A percentile compares a stretch with the other conserved stretches of the same genome.
Conservation (phyloP, 1,140 invertebrate genomes). For the Meloidogyne chitwoodi region DNA sequence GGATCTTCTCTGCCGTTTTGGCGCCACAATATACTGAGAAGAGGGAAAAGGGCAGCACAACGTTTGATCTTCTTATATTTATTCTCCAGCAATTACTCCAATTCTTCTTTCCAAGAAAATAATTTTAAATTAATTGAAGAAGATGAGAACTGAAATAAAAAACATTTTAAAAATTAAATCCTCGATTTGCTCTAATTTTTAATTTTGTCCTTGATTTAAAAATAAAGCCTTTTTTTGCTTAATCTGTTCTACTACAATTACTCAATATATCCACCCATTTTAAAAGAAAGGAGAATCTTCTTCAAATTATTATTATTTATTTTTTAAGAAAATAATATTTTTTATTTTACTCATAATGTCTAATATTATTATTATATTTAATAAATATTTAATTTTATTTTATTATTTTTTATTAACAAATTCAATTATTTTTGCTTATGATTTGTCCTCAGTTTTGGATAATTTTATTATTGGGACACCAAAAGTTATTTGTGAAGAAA, state of each 20-base stretch:
- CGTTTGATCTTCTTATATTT: too few species aligned
- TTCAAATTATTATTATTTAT: neutral
- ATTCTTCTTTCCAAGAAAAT: neutral
- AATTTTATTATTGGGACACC: constrained; percentile 37
- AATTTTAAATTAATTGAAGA: too few species aligned
- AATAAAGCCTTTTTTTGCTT: neutral
- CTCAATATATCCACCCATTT: neutral
- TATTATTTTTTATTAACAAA: neutral
- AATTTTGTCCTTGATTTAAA: neutral
- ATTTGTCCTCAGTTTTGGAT: constrained; percentile 15
- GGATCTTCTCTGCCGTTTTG: too few species aligned
- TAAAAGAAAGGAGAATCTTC: neutral
- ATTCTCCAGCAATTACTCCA: neutral
- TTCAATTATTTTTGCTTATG: neutral
- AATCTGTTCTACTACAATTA: too few species aligned
- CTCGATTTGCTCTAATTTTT: neutral
- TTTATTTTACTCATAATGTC: too few species aligned
- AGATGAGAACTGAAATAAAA: too few species aligned
- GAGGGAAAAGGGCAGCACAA: too few species aligned
- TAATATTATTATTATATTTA: neutral
- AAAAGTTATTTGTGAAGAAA: constrained; percentile 54
- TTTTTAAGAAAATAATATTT: neutral
- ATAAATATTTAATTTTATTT: neutral
- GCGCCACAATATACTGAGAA: too few species aligned
- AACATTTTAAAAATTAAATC: neutral